Base-by-base conservation (phyloP, 35 echinoderm and acorn worm genomes). In the Holothuria glaberrima region DNA sequence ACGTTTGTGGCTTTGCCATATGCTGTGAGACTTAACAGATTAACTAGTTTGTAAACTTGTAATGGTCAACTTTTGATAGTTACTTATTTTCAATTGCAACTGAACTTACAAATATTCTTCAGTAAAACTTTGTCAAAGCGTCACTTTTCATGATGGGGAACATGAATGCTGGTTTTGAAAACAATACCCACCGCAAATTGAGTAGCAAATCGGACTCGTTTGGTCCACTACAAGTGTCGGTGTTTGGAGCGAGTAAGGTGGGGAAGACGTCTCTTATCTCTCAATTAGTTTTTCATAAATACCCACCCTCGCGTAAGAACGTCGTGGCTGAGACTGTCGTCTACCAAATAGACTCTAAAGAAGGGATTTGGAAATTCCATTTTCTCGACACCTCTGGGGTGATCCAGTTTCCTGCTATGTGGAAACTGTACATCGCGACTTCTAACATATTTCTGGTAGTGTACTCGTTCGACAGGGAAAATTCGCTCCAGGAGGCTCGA, bases 391-490 rank as follows among this genome's bases (percentile, higher is more conserved):
- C 79, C 2, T 82, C 79, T 12, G 30, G 79, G 12, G 29, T 14
- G 41, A 12, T 82, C 22, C 20, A 20, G 36, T 56, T 56, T 16
- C 57, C 41, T 56, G 79, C 21, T 26, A 56, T 82, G 79, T 29
- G 31, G 66, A 58, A 28, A 21, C 9, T 26, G 79, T 82, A 28
- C 20, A 82, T 82, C 12, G 57, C 46, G 0, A 50, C 28, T 4
- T 57, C 41, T 26, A 27, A 60, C 57, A 57, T 82, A 5, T 82
- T 82, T 48, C 30, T 82, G 4, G 48, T 82, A 9, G 48, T 82
- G 18, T 82, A 82, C 50, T 82, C 79, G 13, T 48, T 82, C 9
- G 79, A 82, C 48, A 60, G 25, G 12, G 79, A 82, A n/a, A n/a
- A 50, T 14, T 82, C 79, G 18, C 50, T 82, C 24, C 36, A 82